Evolutionary conservation across 2,113 vertebrate species (phyloP).

Genomic region (Petroica traversi): DNA sequence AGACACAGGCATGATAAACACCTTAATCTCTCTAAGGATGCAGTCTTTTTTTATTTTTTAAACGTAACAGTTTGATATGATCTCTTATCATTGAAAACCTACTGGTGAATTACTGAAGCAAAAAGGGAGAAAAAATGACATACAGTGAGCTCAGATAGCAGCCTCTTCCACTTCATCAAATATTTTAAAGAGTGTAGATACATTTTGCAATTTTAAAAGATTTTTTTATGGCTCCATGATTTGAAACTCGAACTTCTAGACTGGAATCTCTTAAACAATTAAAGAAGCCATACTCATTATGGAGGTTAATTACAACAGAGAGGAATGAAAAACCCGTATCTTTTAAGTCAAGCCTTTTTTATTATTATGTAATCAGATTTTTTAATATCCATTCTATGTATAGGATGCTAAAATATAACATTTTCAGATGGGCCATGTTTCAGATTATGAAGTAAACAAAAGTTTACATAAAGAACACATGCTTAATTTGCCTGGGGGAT

Average conservation of each 20-base stretch:
- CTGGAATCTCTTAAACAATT: conserved; percentile 11
- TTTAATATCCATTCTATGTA: neutral
- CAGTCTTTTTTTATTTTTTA: conserved; percentile 19
- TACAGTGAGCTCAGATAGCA: neutral
- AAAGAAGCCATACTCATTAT: conserved; percentile 36
- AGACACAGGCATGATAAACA: conserved; percentile 60
- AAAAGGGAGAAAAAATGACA: neutral
- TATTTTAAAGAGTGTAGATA: neutral
- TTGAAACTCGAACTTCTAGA: neutral
- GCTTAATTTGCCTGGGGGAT: neutral
- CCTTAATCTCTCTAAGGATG: conserved; percentile 13
- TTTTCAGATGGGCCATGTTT: conserved; percentile 63
- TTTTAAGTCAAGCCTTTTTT: conserved; percentile 17
- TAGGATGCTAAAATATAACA: conserved; percentile 22
- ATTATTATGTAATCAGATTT: neutral
- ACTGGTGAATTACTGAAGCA: conserved; percentile 80
- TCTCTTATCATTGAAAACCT: conserved; percentile 72
- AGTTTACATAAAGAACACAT: neutral
- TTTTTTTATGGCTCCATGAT: neutral
- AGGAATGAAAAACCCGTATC: neutral
- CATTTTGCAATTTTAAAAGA: neutral
- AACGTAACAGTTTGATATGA: neutral
- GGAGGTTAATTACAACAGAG: neutral
- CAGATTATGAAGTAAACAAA: conserved; percentile 48
- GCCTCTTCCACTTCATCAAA: neutral